A percentile compares a stretch with the other conserved stretches of the same genome.
Conservation (phyloP, 2,888 invertebrate genomes). For the Noctua janthina region DNA sequence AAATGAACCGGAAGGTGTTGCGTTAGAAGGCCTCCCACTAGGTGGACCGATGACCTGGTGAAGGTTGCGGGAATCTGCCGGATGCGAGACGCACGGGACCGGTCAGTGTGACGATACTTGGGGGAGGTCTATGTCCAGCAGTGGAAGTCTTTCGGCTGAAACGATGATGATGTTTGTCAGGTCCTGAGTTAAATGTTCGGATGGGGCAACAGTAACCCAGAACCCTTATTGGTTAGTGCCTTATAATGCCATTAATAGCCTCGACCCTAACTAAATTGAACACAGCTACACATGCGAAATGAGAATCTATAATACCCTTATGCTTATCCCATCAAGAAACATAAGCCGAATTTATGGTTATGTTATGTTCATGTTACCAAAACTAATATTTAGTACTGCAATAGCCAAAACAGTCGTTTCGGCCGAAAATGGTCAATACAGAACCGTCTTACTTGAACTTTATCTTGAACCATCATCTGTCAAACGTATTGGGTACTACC, state of each 20-base stretch:
- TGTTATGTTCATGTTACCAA: neutral
- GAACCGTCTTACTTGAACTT: slow-evolving; percentile 7
- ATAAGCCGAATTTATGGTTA: neutral
- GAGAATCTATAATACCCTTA: neutral
- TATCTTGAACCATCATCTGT: slow-evolving; percentile 53
- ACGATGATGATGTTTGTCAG: neutral
- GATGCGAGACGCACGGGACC: too few relatives aligned
- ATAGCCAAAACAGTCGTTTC: neutral
- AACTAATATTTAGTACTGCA: slow-evolving; percentile 2
- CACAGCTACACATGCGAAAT: neutral
- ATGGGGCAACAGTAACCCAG: neutral
- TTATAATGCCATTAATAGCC: neutral
- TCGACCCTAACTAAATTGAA: neutral
- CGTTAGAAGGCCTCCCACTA: too few relatives aligned
- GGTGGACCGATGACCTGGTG: too few relatives aligned
- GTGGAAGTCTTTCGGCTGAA: too few relatives aligned
- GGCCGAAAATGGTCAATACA: neutral
- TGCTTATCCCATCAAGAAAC: neutral
- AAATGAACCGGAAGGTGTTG: too few relatives aligned
- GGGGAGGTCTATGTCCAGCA: too few relatives aligned
- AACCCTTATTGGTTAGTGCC: neutral
- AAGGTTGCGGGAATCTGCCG: too few relatives aligned
- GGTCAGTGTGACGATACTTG: too few relatives aligned
- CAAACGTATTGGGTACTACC: slow-evolving; percentile 28
- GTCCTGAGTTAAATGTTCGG: neutral